Percentiles rank a stretch among this genome's conserved stretches.
phyloP scores from a whole-genome alignment of 1,140 invertebrate genomes.

The Gyrodactylus salaris region DNA sequence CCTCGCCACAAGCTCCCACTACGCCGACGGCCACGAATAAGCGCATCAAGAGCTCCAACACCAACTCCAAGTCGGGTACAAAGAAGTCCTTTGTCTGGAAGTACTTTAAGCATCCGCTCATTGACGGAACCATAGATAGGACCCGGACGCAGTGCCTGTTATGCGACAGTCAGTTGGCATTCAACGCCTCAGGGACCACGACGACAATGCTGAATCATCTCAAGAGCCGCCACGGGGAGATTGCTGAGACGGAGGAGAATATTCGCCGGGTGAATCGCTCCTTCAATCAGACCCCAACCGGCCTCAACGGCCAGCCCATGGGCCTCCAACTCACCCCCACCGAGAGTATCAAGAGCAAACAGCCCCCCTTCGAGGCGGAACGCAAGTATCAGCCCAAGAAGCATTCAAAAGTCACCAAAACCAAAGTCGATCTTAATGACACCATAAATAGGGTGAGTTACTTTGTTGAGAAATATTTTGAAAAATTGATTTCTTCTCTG shows the following conservation, averaged over 20 bases:
- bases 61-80: background rate
- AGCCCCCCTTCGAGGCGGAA: no score
- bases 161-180: conserved; percentile 5
- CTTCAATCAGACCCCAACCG: background rate
- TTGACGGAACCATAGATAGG: background rate
- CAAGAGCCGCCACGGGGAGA: conserved; percentile 5
- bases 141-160: background rate
- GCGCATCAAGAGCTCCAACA: background rate
- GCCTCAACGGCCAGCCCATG: background rate
- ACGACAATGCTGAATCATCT: conserved; percentile 7
- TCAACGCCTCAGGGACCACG: conserved; percentile 6
- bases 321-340: no score
- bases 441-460: background rate
- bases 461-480: no score
- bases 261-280: background rate
- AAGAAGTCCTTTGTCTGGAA: conserved; percentile 7
- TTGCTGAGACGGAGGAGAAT: conserved; percentile 4
- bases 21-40: background rate
- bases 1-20: background rate
- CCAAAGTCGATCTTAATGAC: background rate
- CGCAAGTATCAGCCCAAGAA: background rate
- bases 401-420: background rate
- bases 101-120: conserved; percentile 6
- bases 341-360: no score
- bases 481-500: no score